Percentiles rank a stretch among this genome's conserved stretches.
These are phyloP conservation scores for Syngnathus acus DNA, from an alignment of 2,797 vertebrate genomes.

Conservation along the genomic window DNA sequence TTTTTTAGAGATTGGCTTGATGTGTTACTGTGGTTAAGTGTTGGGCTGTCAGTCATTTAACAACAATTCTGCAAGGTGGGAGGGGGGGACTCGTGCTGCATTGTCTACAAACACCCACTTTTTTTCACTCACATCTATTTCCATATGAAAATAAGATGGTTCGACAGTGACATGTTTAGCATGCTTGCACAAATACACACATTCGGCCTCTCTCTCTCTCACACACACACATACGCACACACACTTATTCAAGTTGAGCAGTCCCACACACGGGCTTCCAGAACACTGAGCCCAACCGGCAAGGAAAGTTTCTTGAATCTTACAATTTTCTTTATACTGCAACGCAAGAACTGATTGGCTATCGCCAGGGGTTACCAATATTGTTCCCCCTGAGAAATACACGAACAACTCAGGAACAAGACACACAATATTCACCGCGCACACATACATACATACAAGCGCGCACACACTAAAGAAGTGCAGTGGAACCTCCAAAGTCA, in stretches of 20 bases:
- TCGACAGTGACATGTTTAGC: conserved; percentile 49
- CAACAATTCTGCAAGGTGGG: conserved; percentile 16
- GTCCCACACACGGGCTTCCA: conserved; percentile 43
- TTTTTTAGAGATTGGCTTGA: conserved; percentile 19
- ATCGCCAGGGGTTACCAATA: conserved; percentile 60
- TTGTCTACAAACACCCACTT: conserved; percentile 33
- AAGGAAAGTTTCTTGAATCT: conserved; percentile 62
- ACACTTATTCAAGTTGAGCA: conserved; percentile 54
- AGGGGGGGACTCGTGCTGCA: conserved; percentile 47
- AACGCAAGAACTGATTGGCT: conserved; percentile 79
- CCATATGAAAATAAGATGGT: conserved; percentile 63
- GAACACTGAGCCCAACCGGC: conserved; percentile 44
- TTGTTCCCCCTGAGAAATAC: conserved; percentile 59
- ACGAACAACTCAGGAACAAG: conserved; percentile 47
- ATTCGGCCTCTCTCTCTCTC: conserved; percentile 36
- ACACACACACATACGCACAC: conserved; percentile 23
- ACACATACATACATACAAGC: conserved; percentile 6
- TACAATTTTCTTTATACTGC: conserved; percentile 68
- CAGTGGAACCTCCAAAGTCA: conserved; percentile 1
- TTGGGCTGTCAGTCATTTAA: conserved; percentile 47
- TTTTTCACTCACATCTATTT: conserved; percentile 35
- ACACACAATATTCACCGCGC: conserved; percentile 28
- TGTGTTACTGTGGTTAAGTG: conserved; percentile 21
- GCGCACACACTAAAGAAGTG: conserved; percentile 10
- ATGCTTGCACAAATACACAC: conserved; percentile 30